phyloP scores from a whole-genome alignment of 1,140 invertebrate genomes.

The Papilio glaucus region DNA sequence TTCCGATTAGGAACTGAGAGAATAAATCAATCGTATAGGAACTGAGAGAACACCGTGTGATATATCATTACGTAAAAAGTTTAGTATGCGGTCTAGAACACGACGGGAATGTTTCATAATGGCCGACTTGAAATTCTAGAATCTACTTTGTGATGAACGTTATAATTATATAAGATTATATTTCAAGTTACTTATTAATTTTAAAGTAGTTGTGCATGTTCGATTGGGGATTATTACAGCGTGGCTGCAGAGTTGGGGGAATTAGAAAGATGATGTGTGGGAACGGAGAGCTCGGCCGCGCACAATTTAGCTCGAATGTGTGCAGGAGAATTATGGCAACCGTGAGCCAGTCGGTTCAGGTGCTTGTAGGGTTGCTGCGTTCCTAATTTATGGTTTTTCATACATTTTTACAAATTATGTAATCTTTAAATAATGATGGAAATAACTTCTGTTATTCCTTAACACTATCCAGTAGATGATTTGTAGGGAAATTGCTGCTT shows the following conservation, averaged over 20 bases:
- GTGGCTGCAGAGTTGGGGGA: constrained; percentile 68
- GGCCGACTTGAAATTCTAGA: constrained; percentile 23
- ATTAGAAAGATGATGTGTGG: constrained; percentile 82
- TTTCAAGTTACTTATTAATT: constrained; percentile 34
- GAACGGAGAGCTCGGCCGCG: constrained; percentile 59
- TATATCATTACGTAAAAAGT: constrained; percentile 38
- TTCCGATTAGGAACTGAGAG: constrained; percentile 48
- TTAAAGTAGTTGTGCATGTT: constrained; percentile 36
- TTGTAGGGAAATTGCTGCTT: constrained; percentile 56
- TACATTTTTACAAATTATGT: constrained; percentile 4
- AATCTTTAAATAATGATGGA: constrained; percentile 10
- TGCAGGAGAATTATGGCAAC: constrained; percentile 76
- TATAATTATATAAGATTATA: constrained; percentile 21
- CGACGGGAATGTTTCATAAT: constrained; percentile 34
- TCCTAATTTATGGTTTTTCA: background rate
- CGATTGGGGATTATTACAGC: constrained; percentile 58
- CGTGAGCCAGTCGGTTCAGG: constrained; percentile 57
- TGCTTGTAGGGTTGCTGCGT: constrained; percentile 55
- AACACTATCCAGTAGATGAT: constrained; percentile 48
- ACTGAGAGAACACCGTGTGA: constrained; percentile 12
- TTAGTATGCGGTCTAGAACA: constrained; percentile 28
- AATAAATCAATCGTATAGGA: constrained; percentile 34
- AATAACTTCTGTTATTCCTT: no score
- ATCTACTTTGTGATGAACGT: background rate
- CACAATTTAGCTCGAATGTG: constrained; percentile 76